Evolutionary conservation across 2,888 invertebrate species (phyloP).

Genomic region (Erebia aethiops): DNA sequence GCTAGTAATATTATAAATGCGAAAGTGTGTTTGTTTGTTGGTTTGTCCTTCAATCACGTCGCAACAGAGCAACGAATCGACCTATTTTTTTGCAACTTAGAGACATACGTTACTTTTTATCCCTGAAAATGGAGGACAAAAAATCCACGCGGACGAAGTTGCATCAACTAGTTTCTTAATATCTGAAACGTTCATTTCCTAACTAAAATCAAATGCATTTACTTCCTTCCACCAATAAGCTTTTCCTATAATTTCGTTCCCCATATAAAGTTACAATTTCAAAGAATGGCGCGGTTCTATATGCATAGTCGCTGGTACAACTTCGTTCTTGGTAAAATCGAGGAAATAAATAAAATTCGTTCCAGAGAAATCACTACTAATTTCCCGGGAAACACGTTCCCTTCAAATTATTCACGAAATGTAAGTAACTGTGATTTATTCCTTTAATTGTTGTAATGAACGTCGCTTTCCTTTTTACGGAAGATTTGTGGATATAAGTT

Average conservation of each 20-base stretch:
- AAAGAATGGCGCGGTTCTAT: constrained; percentile 7
- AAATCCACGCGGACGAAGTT: no score
- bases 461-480: background rate
- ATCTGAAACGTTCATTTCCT: no score
- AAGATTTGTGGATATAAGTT: constrained; percentile 9
- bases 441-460: constrained; percentile 1
- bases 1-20: no score
- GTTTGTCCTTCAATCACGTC: no score
- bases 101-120: no score
- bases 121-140: no score
- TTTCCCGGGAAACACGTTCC: constrained; percentile 5
- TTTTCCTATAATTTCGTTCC: constrained; percentile 1
- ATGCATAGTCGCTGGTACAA: background rate
- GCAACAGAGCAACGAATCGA: no score
- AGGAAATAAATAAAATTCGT: constrained; percentile 18
- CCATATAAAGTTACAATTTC: constrained; percentile 16
- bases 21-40: no score
- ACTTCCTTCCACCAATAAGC: background rate
- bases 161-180: no score
- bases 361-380: constrained; percentile 1
- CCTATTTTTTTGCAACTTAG: no score
- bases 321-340: constrained; percentile 3
- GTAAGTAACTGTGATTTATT: background rate
- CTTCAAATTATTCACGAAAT: constrained; percentile 7
- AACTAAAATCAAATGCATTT: background rate